Evolutionary conservation across 2,888 invertebrate species (phyloP).

Genomic region (Caenorhabditis sulstoni): DNA sequence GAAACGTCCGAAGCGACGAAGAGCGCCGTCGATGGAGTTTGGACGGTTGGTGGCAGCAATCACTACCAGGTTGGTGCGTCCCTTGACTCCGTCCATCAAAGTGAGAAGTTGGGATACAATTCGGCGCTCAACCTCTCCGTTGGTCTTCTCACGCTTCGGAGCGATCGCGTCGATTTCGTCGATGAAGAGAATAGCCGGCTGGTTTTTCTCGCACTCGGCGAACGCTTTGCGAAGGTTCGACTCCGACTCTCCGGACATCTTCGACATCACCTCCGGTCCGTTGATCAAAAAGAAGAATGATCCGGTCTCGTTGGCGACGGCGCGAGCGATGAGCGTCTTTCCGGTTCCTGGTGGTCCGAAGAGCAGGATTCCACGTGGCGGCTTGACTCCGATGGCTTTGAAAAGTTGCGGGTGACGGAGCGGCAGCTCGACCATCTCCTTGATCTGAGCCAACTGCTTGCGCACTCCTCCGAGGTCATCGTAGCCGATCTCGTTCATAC

Average conservation of each 20-base stretch:
- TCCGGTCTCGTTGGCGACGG: constrained; percentile 98
- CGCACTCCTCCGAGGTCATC: constrained; percentile 84
- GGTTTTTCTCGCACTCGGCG: constrained; percentile 74
- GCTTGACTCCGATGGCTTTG: constrained; percentile 99
- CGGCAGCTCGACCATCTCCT: constrained; percentile 96
- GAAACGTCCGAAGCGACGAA: too few species aligned
- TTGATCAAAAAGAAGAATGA: constrained; percentile 98
- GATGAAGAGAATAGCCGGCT: constrained; percentile 93
- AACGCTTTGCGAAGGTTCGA: constrained; percentile 89
- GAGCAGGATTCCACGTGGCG: constrained; percentile 97
- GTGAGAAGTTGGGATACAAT: constrained; percentile 95
- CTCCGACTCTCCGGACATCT: constrained; percentile 96
- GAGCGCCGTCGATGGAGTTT: too few species aligned
- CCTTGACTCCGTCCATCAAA: constrained; percentile 97
- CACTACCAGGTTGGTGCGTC: constrained; percentile 79
- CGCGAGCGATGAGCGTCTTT: constrained; percentile 97
- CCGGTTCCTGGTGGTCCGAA: constrained; percentile 97
- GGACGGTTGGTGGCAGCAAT: too few species aligned
- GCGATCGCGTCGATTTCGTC: constrained; percentile 99
- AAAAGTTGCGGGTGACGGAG: constrained; percentile 99
- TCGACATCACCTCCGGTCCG: constrained; percentile 98
- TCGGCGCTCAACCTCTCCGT: constrained; percentile 85
- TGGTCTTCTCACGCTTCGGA: constrained; percentile 93
- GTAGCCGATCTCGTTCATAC: constrained; percentile 81
- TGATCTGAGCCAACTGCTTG: constrained; percentile 90